Base-by-base conservation (phyloP, 2,888 invertebrate genomes). In the Acheta domesticus region DNA sequence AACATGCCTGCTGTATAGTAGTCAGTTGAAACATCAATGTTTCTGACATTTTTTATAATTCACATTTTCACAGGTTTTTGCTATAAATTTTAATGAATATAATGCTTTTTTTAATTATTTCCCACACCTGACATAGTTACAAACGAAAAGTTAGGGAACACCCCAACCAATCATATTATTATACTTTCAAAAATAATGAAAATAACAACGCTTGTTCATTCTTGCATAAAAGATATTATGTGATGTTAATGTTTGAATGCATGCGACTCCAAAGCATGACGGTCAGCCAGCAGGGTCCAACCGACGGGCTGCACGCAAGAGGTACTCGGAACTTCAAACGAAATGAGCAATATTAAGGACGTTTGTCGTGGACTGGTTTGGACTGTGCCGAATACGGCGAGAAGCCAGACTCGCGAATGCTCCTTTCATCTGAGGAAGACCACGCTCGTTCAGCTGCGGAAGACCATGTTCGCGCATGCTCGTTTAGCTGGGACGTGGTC, bases 61-160 rank as follows among this genome's bases (percentile, higher is more conserved):
- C 62, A 62, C 62, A 62, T 62, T 62, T 62, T 62, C 62, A 62
- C 62, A 62, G n/a, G 62, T 62, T 62, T n/a, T 62, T 62, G 5
- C 16, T 62, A 19, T 62, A 62, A 12, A 62, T n/a, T 62, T 5
- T 8, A 62, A 19, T 12, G 12, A 11, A 62, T n/a, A 19, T n/a
- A 14, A 62, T 62, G n/a, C 62, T 19, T 62, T 62, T 62, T 62
- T n/a, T 62, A 36, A 36, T 62, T 14, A 62, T 62, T 62, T 62
- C n/a, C 16, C n/a, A 62, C 62, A 62, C 62, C n/a, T 62, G 16
- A 62, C 62, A 62, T 19, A 62, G 62, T 62, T 62, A 62, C 62
- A 62, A 62, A 62, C 62, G 62, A 62, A 62, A 62, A 62, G 16
- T 62, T 62, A 62, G 62, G 62, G 62, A 62, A 62, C 62, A n/a